These are phyloP conservation scores for Cladorhizidae sp. DNA, from an alignment of 37 sponge, comb jelly and placozoan genomes.

Conservation along the genomic window DNA sequence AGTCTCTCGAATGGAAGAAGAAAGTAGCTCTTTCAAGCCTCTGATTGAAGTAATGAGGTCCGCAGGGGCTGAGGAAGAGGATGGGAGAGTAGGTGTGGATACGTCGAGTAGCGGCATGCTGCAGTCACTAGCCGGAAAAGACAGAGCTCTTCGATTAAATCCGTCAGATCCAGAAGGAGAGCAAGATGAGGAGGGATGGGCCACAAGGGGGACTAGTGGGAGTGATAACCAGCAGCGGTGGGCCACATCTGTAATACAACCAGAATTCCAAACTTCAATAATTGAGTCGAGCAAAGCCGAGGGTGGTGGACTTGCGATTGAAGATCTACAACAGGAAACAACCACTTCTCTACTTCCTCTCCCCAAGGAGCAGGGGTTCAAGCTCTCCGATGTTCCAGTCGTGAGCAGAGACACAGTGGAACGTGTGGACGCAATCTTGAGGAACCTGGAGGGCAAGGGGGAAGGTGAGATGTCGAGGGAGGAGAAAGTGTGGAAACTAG, in stretches of 20 bases:
- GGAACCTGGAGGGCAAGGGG: neutral
- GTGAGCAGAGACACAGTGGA: neutral
- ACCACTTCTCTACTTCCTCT: no score
- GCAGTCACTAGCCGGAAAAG: no score
- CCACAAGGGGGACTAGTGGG: no score
- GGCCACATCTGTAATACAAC: no score
- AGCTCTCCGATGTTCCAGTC: slow-evolving; percentile 23
- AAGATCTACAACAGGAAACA: neutral
- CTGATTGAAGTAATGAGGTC: neutral
- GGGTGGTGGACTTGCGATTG: neutral
- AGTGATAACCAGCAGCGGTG: no score
- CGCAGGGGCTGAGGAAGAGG: neutral
- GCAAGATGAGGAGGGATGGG: no score
- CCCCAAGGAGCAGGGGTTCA: neutral
- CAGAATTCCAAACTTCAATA: neutral
- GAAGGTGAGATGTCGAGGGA: slow-evolving; percentile 7
- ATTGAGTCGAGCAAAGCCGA: neutral
- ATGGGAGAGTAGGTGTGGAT: neutral
- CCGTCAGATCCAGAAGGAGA: no score
- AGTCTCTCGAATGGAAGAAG: no score
- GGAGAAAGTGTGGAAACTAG: slow-evolving; percentile 58
- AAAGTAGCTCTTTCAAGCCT: neutral
- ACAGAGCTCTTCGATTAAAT: no score
- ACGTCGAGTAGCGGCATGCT: no score
- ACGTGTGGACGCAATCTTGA: slow-evolving; percentile 2